Evolutionary conservation across 2,113 vertebrate species (phyloP).

Genomic region (Xenopus laevis): DNA sequence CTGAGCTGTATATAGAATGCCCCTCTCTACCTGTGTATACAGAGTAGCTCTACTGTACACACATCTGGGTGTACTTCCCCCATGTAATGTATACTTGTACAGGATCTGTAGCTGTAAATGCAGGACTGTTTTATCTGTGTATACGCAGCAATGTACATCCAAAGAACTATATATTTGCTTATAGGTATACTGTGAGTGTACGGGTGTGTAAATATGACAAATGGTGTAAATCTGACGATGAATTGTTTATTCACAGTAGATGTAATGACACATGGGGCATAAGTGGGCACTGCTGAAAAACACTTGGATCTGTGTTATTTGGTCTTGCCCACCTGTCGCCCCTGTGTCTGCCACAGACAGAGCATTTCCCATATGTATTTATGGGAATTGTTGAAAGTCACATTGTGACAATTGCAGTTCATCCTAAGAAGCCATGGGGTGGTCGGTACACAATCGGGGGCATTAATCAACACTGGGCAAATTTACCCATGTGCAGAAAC

Average conservation of each 20-base stretch:
- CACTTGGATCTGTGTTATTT: too few relatives aligned
- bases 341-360: background rate
- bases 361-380: background rate
- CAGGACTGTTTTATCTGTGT: constrained; percentile 9
- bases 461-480: too few relatives aligned
- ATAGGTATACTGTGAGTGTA: background rate
- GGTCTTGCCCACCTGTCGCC: too few relatives aligned
- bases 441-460: too few relatives aligned
- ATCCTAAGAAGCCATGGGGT: too few relatives aligned
- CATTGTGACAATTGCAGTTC: too few relatives aligned
- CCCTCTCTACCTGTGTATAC: background rate
- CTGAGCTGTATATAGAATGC: background rate
- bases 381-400: too few relatives aligned
- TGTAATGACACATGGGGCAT: too few relatives aligned
- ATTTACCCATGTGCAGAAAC: too few relatives aligned
- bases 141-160: constrained; percentile 1
- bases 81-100: background rate
- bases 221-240: background rate
- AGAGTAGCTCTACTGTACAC: background rate
- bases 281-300: too few relatives aligned
- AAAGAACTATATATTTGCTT: background rate
- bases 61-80: too few relatives aligned
- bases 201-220: background rate
- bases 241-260: too few relatives aligned
- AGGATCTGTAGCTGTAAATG: background rate